A percentile compares a stretch with the other conserved stretches of the same genome.
phyloP scores from a whole-genome alignment of 2,797 vertebrate genomes.

The Hafferia zeledoni region DNA sequence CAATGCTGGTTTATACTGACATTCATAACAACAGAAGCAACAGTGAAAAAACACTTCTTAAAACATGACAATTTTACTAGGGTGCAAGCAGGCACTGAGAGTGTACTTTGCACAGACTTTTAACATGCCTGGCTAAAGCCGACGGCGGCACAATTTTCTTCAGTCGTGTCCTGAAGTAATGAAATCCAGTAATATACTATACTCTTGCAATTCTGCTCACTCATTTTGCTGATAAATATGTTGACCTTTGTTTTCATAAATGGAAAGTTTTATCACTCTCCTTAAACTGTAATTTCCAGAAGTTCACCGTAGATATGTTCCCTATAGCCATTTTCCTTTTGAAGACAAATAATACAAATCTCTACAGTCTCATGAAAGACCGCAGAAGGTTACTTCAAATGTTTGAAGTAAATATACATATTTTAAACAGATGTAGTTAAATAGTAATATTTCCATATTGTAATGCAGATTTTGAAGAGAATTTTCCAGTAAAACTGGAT shows the following conservation, averaged over 20 bases:
- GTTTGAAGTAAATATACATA: neutral
- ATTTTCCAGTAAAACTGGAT: neutral
- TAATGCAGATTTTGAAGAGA: conserved; percentile 34
- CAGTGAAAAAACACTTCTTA: neutral
- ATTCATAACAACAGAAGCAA: neutral
- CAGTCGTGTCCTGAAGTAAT: neutral
- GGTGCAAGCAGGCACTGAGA: neutral
- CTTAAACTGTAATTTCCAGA: neutral
- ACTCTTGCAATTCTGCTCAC: neutral
- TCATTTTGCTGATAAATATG: neutral
- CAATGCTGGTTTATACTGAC: neutral
- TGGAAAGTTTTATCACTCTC: neutral
- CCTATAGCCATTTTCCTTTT: neutral
- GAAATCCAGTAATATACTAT: neutral
- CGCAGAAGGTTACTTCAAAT: neutral
- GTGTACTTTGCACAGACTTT: neutral
- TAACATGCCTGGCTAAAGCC: neutral
- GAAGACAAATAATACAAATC: neutral
- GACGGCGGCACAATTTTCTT: neutral
- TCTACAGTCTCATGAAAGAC: neutral
- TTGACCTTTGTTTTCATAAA: neutral
- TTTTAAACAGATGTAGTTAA: conserved; percentile 12
- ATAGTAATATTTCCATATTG: conserved; percentile 20
- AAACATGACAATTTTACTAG: neutral
- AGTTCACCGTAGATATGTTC: neutral